Conservation (phyloP, 2,113 vertebrate species). For the Tichodroma muraria region DNA sequence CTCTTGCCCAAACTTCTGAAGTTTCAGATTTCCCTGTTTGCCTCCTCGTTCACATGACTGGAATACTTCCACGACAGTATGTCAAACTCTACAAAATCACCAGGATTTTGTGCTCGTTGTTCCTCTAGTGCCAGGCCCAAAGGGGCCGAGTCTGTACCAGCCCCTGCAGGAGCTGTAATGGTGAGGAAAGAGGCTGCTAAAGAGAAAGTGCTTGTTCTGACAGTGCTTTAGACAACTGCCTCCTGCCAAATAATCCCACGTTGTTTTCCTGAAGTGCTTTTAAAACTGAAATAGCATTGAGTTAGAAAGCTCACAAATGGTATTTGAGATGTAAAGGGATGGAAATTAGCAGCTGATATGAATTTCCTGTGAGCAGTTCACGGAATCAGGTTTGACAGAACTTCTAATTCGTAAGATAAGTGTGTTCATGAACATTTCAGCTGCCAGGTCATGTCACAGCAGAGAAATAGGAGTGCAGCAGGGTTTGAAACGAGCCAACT, state of each 20-base stretch:
- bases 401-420: background rate
- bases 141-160: background rate
- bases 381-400: background rate
- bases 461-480: background rate
- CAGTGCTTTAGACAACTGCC: background rate
- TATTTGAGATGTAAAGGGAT: background rate
- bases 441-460: background rate
- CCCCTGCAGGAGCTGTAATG: background rate
- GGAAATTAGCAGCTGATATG: background rate
- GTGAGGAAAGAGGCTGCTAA: background rate
- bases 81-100: background rate
- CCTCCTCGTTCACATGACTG: background rate
- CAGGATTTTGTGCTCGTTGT: background rate
- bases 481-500: background rate
- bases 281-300: background rate
- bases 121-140: background rate
- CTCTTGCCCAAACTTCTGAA: background rate
- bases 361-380: background rate
- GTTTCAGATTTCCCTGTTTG: background rate
- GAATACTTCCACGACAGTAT: fast-evolving
- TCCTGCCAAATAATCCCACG: background rate
- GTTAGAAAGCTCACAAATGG: background rate
- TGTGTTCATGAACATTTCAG: background rate
- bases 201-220: background rate
- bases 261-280: conserved; percentile 25